Percentiles rank a stretch among this genome's conserved stretches.
Conservation (phyloP, 1,140 invertebrate species). For the Rhagoletis pomonella region DNA sequence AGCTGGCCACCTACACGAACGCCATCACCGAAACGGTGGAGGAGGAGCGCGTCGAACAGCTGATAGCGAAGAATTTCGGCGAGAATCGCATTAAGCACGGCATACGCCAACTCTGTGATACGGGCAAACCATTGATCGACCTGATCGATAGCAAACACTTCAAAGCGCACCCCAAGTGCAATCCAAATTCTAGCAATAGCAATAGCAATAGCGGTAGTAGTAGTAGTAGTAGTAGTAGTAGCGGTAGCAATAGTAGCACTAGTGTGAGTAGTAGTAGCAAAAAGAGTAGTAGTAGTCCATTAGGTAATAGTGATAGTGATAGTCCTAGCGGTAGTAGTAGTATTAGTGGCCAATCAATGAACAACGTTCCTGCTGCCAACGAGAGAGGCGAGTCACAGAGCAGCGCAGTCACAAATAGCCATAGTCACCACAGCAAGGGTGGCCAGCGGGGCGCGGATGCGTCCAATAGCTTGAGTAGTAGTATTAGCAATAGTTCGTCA, state of each 20-base stretch:
- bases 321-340: slow-evolving; percentile 53
- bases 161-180: slow-evolving; percentile 67
- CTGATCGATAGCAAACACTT: slow-evolving; percentile 68
- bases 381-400: slow-evolving; percentile 59
- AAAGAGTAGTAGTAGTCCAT: slow-evolving; percentile 43
- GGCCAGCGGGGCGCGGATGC: slow-evolving; percentile 53
- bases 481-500: slow-evolving; percentile 49
- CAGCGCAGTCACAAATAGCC: slow-evolving; percentile 53
- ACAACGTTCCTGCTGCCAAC: slow-evolving; percentile 68
- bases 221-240: slow-evolving; percentile 56
- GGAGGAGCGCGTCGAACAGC: slow-evolving; percentile 76
- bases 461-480: slow-evolving; percentile 49
- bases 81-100: slow-evolving; percentile 73
- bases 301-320: slow-evolving; percentile 60
- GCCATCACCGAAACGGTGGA: slow-evolving; percentile 80
- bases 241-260: slow-evolving; percentile 56
- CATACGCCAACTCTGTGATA: slow-evolving; percentile 74
- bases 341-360: slow-evolving; percentile 56
- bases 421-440: slow-evolving; percentile 65
- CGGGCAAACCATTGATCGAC: slow-evolving; percentile 71
- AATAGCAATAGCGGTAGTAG: slow-evolving; percentile 57
- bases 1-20: slow-evolving; percentile 81
- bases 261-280: slow-evolving; percentile 56
- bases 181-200: slow-evolving; percentile 58
- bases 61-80: slow-evolving; percentile 73